A percentile compares a stretch with the other conserved stretches of the same genome.
Conservation (phyloP, 2,113 vertebrate genomes). For the Clupea harengus region DNA sequence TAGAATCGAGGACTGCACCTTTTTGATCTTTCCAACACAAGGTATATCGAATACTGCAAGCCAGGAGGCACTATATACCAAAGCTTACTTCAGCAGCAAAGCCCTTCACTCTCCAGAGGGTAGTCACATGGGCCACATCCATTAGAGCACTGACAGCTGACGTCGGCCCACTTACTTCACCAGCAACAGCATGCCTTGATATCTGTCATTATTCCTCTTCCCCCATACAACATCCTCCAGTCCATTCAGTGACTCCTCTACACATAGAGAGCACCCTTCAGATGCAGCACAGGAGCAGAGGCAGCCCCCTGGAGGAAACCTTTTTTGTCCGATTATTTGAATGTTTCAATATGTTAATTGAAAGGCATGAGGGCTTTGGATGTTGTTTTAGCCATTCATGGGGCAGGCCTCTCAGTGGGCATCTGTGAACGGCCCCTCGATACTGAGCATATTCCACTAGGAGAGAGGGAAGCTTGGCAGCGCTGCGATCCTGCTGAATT, state of each 20-base stretch:
- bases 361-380: background rate
- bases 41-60: background rate
- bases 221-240: constrained; percentile 1
- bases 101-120: background rate
- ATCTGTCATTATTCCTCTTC: background rate
- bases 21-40: background rate
- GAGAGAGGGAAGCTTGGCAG: background rate
- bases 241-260: background rate
- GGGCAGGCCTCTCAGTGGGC: background rate
- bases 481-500: background rate
- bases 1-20: background rate
- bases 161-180: background rate
- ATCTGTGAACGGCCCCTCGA: background rate
- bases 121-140: constrained; percentile 14
- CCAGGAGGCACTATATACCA: background rate
- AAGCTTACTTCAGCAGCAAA: background rate
- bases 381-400: background rate
- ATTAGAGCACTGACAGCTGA: constrained; percentile 8
- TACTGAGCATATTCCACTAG: background rate
- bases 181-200: background rate
- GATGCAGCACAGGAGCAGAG: background rate
- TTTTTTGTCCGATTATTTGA: background rate
- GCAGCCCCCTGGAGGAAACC: background rate
- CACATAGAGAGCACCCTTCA: background rate
- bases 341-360: background rate